Evolutionary conservation across 2,113 vertebrate genomes (phyloP), one percentile per base, ranked within the genome.

Genomic region (Pterocles orientalis): DNA sequence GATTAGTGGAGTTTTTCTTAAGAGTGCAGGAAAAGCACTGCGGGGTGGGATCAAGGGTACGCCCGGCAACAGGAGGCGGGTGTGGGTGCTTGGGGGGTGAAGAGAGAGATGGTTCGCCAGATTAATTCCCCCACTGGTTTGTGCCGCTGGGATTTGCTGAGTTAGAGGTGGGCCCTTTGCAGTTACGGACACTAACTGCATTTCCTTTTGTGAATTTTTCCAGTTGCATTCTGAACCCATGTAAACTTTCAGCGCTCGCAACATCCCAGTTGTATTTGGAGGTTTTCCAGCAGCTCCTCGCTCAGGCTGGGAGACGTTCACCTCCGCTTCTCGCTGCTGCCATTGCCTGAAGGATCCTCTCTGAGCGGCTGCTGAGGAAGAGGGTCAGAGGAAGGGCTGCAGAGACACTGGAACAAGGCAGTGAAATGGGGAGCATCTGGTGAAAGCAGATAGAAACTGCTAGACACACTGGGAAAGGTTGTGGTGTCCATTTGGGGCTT

Each of bases 401-500:
- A 33, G 36, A 34, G 51, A 17, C 14, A 8, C 4, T 5, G 58
- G 51, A 45, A 33, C 3, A 6, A 34, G 56, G 78, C 78, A 79
- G 60, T 41, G 51, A 47, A n/a, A 47, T 8, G 56, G 5, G 5
- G 41, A 84, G 12, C 12, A 9, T 4, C 51, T 3, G 2, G 9
- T 66, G 24, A 66, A 82, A 81, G 50, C 10, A 39, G 39, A 21
- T 2, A 31, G 23, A 69, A 75, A 33, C 5, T 25, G 19, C 7
- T 45, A 45, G 62, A 69, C 6, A 41, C 69, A 13, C 33, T 12
- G 28, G 21, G 28, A 18, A 9, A 66, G 43, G 8, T 4, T 8
- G 1, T 5, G 48, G 11, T 1, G 5, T 7, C 3, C 2, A 6
- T 53, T 10, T 26, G 41, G 60, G 31, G 14, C 23, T 73, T 6